These are phyloP conservation scores for Lagocephalus sceleratus DNA, from an alignment of 2,797 vertebrate genomes.

Conservation along the genomic window DNA sequence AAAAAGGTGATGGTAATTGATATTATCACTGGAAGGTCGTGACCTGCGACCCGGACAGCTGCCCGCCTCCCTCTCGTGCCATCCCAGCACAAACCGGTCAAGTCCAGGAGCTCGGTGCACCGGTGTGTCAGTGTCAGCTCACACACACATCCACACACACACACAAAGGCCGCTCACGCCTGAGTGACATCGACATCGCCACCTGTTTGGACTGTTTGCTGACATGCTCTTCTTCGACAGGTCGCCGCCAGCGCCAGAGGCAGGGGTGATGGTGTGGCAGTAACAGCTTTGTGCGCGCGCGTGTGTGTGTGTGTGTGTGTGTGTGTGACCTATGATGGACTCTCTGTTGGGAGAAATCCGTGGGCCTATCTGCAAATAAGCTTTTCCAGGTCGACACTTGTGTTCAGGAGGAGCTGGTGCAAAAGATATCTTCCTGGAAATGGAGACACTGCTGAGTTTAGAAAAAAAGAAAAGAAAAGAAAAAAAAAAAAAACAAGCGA, in stretches of 20 bases:
- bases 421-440: conserved; percentile 28
- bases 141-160: conserved; percentile 27
- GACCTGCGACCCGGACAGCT: conserved; percentile 4
- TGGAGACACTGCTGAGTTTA: too few relatives aligned
- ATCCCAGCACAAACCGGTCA: conserved; percentile 3
- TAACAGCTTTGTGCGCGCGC: conserved; percentile 43
- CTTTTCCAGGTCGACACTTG: conserved; percentile 8
- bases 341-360: conserved; percentile 48
- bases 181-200: conserved; percentile 48
- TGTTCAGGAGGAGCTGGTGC: conserved; percentile 11
- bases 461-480: conserved; percentile 16
- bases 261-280: conserved; percentile 34
- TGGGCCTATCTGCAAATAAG: background rate
- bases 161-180: conserved; percentile 43
- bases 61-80: background rate
- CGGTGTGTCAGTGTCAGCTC: conserved; percentile 37
- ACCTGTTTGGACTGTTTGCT: conserved; percentile 61
- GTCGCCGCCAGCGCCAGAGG: conserved; percentile 39
- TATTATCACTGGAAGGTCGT: too few relatives aligned
- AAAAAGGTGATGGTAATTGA: too few relatives aligned
- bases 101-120: conserved; percentile 16
- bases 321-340: conserved; percentile 24
- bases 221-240: conserved; percentile 47
- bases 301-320: conserved; percentile 19
- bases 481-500: conserved; percentile 20